These are phyloP conservation scores for Macaca fascicularis DNA, from an alignment of 2,113 vertebrate genomes.

Conservation along the genomic window T2T-MFA8v1.1 NC_088379.1:113262501-113263000, in stretches of 20 bases:
- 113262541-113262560: neutral
- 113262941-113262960: neutral
- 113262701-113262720: neutral
- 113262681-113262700: neutral
- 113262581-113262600: neutral
- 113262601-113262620: neutral
- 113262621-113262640: neutral
- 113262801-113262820: neutral
- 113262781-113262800: neutral
- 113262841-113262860: neutral
- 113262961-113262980: neutral
- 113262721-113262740: neutral
- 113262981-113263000: neutral
- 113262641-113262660: neutral
- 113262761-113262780: neutral
- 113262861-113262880: neutral
- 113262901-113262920: neutral
- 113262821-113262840: neutral
- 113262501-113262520: neutral
- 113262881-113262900: neutral
- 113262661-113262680: neutral
- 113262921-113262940: neutral
- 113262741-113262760: neutral
- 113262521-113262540: neutral
- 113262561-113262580: neutral